Conservation (phyloP, 2,113 vertebrate genomes). For the Casuarius casuarius region DNA sequence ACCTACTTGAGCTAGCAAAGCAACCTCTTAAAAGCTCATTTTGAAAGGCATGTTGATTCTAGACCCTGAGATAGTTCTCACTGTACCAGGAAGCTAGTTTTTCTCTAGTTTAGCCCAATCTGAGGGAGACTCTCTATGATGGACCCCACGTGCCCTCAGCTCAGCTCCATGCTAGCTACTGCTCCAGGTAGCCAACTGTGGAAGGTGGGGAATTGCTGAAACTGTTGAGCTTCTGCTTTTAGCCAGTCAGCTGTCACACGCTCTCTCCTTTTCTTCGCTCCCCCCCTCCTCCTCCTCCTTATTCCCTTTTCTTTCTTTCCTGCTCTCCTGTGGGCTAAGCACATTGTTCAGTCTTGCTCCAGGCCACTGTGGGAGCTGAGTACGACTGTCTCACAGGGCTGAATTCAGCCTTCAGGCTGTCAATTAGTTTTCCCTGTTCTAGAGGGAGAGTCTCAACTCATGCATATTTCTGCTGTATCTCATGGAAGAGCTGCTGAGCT, state of each 20-base stretch:
- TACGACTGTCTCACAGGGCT: background rate
- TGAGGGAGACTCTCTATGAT: background rate
- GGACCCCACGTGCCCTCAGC: background rate
- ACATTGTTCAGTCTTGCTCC: background rate
- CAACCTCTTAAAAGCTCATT: rapidly evolving
- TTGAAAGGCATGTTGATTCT: rapidly evolving
- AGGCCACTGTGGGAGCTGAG: background rate
- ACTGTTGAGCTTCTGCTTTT: background rate
- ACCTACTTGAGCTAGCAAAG: background rate
- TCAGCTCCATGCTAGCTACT: background rate
- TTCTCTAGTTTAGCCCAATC: background rate
- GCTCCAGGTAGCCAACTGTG: background rate
- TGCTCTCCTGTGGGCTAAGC: background rate
- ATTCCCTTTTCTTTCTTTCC: background rate
- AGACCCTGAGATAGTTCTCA: background rate
- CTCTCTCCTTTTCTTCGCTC: background rate
- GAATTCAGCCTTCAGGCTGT: slow-evolving; percentile 18
- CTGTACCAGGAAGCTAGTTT: background rate
- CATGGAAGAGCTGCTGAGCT: background rate
- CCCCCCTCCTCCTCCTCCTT: background rate
- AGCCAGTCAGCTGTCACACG: background rate
- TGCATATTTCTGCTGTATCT: slow-evolving; percentile 36
- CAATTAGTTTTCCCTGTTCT: slow-evolving; percentile 22
- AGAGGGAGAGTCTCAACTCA: background rate
- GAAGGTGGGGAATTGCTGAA: background rate